Evolutionary conservation across 2,113 vertebrate species (phyloP).

Genomic region (Ammodramus savannarum): DNA sequence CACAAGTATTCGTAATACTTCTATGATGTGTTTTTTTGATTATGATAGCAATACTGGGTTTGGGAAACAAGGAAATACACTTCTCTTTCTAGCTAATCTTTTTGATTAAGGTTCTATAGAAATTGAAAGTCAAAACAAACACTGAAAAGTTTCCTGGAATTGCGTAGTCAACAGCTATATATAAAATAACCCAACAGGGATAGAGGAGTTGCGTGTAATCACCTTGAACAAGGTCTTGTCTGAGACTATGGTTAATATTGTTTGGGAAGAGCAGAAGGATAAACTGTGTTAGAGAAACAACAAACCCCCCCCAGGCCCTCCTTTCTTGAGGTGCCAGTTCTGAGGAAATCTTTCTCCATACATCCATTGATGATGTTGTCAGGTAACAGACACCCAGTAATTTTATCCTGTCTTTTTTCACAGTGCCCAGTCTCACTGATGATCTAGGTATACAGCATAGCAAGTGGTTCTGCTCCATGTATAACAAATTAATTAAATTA

Average conservation of each 20-base stretch:
- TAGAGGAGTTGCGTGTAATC: neutral
- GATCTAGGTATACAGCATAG: neutral
- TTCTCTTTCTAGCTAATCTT: neutral
- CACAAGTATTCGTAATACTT: neutral
- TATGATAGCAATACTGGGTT: neutral
- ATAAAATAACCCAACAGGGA: neutral
- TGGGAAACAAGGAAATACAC: neutral
- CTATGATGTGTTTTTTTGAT: neutral
- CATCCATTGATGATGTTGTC: neutral
- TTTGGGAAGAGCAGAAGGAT: neutral
- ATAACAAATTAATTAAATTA: neutral
- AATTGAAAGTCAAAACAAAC: neutral
- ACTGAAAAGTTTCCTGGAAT: neutral
- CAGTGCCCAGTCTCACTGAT: neutral
- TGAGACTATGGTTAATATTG: neutral
- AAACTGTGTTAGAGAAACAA: neutral
- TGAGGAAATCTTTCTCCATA: neutral
- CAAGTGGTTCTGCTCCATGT: neutral
- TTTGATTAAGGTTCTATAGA: neutral
- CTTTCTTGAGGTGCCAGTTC: neutral
- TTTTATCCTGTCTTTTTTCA: neutral
- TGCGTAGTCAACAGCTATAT: neutral
- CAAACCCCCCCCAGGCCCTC: rapidly evolving
- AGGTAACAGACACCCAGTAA: neutral
- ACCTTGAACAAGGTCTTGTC: neutral